Conservation (phyloP, 2,797 vertebrate genomes). For the Sebastes iracundus region DNA sequence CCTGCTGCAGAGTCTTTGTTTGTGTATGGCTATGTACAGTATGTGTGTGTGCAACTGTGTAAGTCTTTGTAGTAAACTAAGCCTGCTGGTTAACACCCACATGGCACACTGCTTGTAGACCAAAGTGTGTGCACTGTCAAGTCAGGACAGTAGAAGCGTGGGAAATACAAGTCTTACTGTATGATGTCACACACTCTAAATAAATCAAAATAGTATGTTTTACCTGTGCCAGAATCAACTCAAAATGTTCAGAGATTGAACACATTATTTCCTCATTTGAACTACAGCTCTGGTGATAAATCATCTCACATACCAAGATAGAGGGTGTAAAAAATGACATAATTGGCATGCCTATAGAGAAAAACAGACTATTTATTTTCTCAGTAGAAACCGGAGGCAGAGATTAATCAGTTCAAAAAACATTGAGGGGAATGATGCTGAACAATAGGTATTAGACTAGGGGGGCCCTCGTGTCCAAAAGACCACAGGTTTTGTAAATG, state of each 20-base stretch:
- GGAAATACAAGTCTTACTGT: not conserved
- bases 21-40: not conserved
- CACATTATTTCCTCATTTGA: conserved; percentile 5
- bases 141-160: not conserved
- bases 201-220: not conserved
- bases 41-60: not conserved
- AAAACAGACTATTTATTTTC: not conserved
- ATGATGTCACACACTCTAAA: not conserved
- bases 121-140: not conserved
- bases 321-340: not conserved
- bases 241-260: not conserved
- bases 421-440: not conserved
- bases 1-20: not conserved
- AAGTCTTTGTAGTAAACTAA: not conserved
- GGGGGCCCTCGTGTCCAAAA: not conserved
- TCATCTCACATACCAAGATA: conserved; percentile 2
- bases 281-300: not conserved
- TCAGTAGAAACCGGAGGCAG: not conserved
- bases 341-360: conserved; percentile 4
- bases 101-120: not conserved
- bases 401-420: conserved; percentile 15
- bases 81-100: not conserved
- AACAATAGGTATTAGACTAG: not conserved
- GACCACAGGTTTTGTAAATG: not conserved
- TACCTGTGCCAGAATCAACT: not conserved